These are phyloP conservation scores for Steinernema hermaphroditum DNA, from an alignment of 2,888 invertebrate genomes.

Conservation along the genomic window DNA sequence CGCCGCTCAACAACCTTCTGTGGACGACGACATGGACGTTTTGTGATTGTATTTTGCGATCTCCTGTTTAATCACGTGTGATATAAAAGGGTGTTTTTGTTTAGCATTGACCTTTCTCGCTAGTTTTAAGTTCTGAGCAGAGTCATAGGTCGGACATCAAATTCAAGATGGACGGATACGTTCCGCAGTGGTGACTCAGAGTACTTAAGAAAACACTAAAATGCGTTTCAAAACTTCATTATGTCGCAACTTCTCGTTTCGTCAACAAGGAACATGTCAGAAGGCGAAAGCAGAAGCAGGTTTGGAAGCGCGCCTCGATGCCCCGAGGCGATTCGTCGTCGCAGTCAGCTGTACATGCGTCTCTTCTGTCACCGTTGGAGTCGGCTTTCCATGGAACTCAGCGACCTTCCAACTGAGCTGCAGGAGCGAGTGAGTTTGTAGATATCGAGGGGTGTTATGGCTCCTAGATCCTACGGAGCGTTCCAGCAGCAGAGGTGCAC, in stretches of 20 bases:
- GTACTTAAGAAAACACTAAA: too few species aligned
- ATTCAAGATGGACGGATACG: too few species aligned
- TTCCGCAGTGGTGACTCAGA: too few species aligned
- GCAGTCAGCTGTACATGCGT: slow-evolving; percentile 18
- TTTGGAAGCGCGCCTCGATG: not conserved
- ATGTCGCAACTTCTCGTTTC: too few species aligned
- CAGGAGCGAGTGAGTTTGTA: not conserved
- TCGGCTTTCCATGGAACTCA: not conserved
- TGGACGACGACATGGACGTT: not conserved
- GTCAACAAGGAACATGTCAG: not conserved
- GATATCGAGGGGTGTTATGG: not conserved
- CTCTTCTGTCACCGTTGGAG: not conserved
- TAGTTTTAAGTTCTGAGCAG: not conserved
- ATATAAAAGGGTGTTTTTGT: too few species aligned
- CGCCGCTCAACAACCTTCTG: not conserved
- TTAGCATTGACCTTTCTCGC: not conserved
- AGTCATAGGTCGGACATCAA: too few species aligned
- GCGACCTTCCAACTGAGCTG: not conserved
- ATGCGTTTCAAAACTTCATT: too few species aligned
- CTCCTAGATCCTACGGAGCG: not conserved
- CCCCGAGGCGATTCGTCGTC: not conserved
- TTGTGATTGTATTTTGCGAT: too few species aligned
- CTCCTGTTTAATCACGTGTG: too few species aligned
- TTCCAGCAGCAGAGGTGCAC: not conserved
- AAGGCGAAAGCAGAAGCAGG: not conserved